Conservation (phyloP, 2,888 invertebrate species). For the Harpalus rufipes region DNA sequence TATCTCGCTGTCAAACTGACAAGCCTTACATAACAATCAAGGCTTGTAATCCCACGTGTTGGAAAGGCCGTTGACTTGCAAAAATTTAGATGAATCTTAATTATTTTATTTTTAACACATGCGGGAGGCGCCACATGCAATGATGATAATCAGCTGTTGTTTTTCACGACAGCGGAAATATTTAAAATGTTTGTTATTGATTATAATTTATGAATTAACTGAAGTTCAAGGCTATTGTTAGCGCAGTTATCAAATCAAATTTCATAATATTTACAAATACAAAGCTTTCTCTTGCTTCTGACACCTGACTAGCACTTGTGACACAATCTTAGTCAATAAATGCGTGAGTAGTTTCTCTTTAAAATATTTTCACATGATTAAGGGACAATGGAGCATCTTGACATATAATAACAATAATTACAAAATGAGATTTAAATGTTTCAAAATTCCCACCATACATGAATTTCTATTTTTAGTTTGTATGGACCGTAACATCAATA, state of each 20-base stretch:
- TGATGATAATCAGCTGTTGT: not conserved
- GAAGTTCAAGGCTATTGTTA: constrained; percentile 31
- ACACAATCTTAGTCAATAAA: not conserved
- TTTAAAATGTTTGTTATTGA: constrained; percentile 19
- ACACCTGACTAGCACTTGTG: not conserved
- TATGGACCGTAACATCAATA: not conserved
- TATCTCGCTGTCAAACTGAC: not conserved
- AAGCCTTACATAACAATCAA: not conserved
- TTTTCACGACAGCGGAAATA: constrained; percentile 11
- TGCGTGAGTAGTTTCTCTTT: not conserved
- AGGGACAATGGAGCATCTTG: not conserved
- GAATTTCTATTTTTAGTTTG: not conserved
- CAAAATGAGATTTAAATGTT: constrained; percentile 6
- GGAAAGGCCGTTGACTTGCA: not conserved
- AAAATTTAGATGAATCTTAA: not conserved
- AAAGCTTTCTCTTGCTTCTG: not conserved
- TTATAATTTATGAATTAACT: constrained; percentile 14
- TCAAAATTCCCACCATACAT: not conserved
- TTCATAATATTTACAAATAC: constrained; percentile 1
- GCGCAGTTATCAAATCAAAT: constrained; percentile 4
- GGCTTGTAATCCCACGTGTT: not conserved
- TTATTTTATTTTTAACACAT: not conserved
- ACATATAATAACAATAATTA: not conserved
- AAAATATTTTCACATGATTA: not conserved
- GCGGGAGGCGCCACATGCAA: not conserved